Base-by-base conservation (phyloP, 2,113 vertebrate species). In the Nansenia antarctica region DNA sequence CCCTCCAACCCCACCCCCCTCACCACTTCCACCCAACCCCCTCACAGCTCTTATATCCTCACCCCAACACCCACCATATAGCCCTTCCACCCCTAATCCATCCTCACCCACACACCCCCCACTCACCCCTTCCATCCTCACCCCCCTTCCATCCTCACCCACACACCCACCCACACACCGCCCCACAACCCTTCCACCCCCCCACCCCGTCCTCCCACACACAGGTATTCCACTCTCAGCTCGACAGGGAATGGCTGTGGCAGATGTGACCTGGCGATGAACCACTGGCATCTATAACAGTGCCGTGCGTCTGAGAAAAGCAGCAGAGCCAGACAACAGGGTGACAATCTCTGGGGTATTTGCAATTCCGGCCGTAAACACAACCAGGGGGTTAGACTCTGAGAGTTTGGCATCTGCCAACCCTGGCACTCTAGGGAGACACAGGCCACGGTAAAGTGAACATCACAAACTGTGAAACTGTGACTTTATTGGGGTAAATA, bases 151-250 rank as follows among this genome's bases (percentile, higher is more conserved):
- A 62, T 22, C 1, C 60, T 18, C 32, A 14, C n/a, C 30, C 27
- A 69, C 34, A 68, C 66, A 74, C 35, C 31, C 57, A 34, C 57
- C 47, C 67, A 69, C 59, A 59, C 53, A 64, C 37, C n/a, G n/a
- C 3, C 39, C n/a, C 37, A 45, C 62, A 65, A 42, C 47, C 26
- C 20, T 47, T n/a, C 20, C 45, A 42, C 14, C 14, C 22, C 35
- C 55, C 5, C 55, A 22, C 52, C 4, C 52, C 11, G 0, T 7
- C 6, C 18, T 47, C n/a, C 20, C 45, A 47, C 18, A n/a, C 15
- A 1, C 15, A 20, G 30, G 55, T 11, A 6, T n/a, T n/a, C n/a
- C n/a, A n/a, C n/a, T n/a, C 45, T 47, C 2, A 47, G 45, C 18
- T n/a, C 20, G 45, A 47, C 45, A n/a, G 45, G 20, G 18, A 47